Percentiles rank a stretch among this genome's conserved stretches.
phyloP scores from a whole-genome alignment of 2,113 vertebrate species.

The Ammodramus savannarum region DNA sequence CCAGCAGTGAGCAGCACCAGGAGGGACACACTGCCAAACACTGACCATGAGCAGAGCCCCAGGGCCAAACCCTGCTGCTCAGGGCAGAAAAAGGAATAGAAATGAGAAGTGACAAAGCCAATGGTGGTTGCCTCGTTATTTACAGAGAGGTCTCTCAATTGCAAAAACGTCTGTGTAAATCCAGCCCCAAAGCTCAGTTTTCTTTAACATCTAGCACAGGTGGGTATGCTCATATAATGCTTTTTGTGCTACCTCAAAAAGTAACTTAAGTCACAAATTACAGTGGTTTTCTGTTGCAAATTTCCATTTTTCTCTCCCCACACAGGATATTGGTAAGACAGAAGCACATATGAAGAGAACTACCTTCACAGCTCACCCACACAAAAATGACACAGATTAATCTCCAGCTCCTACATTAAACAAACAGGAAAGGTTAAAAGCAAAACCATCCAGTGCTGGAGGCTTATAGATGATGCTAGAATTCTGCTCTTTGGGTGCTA shows the following conservation, averaged over 20 bases:
- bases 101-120: neutral
- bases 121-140: neutral
- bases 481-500: conserved; percentile 20
- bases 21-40: neutral
- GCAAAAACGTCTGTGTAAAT: neutral
- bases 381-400: neutral
- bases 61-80: neutral
- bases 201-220: neutral
- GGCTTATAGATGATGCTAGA: neutral
- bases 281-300: neutral
- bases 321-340: conserved; percentile 28
- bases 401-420: neutral
- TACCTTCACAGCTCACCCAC: neutral
- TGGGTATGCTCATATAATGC: neutral
- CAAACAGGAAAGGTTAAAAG: neutral
- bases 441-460: neutral
- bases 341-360: neutral
- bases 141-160: neutral
- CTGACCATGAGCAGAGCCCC: neutral
- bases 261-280: neutral
- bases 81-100: neutral
- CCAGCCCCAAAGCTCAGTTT: neutral
- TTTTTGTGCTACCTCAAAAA: neutral
- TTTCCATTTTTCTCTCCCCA: neutral
- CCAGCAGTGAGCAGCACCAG: neutral